Evolutionary conservation across 2,888 invertebrate genomes (phyloP).

Genomic region (Prenolepis imparis): DNA sequence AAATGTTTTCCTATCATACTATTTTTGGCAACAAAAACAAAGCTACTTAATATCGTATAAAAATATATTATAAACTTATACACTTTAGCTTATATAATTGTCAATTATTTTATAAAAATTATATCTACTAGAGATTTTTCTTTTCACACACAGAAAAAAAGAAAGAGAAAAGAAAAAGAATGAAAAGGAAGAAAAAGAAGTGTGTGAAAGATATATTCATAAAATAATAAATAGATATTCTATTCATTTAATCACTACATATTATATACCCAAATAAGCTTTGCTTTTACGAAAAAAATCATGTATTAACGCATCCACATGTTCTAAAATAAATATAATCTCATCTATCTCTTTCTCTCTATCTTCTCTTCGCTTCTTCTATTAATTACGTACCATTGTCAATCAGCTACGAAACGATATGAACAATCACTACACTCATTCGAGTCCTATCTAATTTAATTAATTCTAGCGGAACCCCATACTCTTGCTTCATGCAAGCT

Average conservation of each 20-base stretch:
- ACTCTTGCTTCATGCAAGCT: conserved; percentile 48
- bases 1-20: neutral
- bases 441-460: neutral
- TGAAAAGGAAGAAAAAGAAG: neutral
- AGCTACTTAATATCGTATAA: neutral
- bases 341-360: neutral
- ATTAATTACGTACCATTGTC: conserved; percentile 8
- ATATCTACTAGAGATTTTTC: neutral
- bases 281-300: neutral
- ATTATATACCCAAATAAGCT: neutral
- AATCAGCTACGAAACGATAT: neutral
- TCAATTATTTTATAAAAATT: conserved; percentile 22
- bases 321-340: conserved; percentile 36
- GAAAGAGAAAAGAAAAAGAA: neutral
- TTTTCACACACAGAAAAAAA: neutral
- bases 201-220: conserved; percentile 16
- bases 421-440: neutral
- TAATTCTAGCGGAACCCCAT: conserved; percentile 3
- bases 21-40: conserved; percentile 24
- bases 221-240: neutral
- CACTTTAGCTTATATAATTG: neutral
- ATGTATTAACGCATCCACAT: neutral
- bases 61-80: conserved; percentile 12
- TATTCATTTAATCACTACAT: conserved; percentile 13
- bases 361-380: neutral